Base-by-base conservation (phyloP, 2,888 invertebrate genomes). In the Stomorhina lunata region DNA sequence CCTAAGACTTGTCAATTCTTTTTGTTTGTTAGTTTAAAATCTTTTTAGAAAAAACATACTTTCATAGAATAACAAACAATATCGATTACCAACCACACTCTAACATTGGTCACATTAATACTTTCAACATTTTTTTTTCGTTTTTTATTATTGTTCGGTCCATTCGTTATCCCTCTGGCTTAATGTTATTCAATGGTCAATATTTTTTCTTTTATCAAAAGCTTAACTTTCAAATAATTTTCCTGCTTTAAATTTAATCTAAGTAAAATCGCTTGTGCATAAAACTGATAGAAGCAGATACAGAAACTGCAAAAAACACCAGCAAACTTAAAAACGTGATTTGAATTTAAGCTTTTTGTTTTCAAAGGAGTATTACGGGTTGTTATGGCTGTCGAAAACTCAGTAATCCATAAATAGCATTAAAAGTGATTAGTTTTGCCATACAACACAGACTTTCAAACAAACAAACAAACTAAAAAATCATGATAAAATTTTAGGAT, bases 321-420 rank as follows among this genome's bases (percentile, higher is more conserved):
- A n/a, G 6, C 20, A 29, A 17, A 69, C n/a, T 48, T n/a, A 27
- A 9, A 45, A 61, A 73, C 61, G 37, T 73, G 50, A 53, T 63
- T 73, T 29, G 50, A 73, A 50, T 73, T 40, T n/a, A 9, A 45
- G 10, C 1, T 5, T 32, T 71, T 32, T 37, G 2, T 20, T 12
- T n/a, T 2, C 6, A 55, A 17, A n/a, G 3, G 20, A 27, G 27
- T 25, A 12, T 9, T 69, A n/a, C n/a, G n/a, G 9, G 22, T 34
- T 22, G 17, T 32, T 9, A 7, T 25, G 43, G 27, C 22, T 63
- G 15, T 59, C 12, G 17, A 50, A 59, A 61, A 34, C 17, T 7
- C 17, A 72, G 25, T 59, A 71, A 59, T 59, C 71, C 59, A 59
- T 71, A 48, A 50, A 61, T n/a, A 61, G n/a, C 20, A 61, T 50